Evolutionary conservation across 2,797 vertebrate genomes (phyloP).

Genomic region (Myripristis murdjan): DNA sequence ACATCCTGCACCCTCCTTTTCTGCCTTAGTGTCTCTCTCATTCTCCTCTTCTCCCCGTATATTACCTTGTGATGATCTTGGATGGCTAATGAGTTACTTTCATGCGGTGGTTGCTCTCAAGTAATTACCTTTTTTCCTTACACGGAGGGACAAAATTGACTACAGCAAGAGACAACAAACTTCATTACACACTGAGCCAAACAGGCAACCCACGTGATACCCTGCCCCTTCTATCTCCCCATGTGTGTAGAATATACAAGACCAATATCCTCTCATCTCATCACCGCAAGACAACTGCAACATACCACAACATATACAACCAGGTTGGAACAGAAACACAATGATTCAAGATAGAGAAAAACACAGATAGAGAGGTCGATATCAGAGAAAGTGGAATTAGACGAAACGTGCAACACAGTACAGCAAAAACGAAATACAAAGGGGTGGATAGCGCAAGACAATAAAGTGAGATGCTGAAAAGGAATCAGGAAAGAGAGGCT

Average conservation of each 20-base stretch:
- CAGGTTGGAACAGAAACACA: conserved; percentile 20
- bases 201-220: conserved; percentile 44
- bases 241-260: conserved; percentile 54
- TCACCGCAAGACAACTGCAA: conserved; percentile 37
- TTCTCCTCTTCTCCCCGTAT: conserved; percentile 44
- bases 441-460: background rate
- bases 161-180: conserved; percentile 69
- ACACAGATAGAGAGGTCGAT: conserved; percentile 35
- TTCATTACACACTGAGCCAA: conserved; percentile 69
- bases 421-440: conserved; percentile 25
- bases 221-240: conserved; percentile 23
- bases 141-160: conserved; percentile 67
- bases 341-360: conserved; percentile 6
- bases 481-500: conserved; percentile 18
- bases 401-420: conserved; percentile 39
- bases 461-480: background rate
- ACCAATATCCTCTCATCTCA: conserved; percentile 49
- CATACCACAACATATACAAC: conserved; percentile 43
- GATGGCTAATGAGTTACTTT: conserved; percentile 77
- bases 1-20: conserved; percentile 5
- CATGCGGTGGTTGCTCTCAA: conserved; percentile 68
- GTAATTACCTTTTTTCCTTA: conserved; percentile 74
- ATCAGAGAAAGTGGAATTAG: conserved; percentile 26
- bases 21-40: conserved; percentile 26
- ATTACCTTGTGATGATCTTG: conserved; percentile 67